Base-by-base conservation (phyloP, 2,888 invertebrate genomes). In the Cheilosia grossa region DNA sequence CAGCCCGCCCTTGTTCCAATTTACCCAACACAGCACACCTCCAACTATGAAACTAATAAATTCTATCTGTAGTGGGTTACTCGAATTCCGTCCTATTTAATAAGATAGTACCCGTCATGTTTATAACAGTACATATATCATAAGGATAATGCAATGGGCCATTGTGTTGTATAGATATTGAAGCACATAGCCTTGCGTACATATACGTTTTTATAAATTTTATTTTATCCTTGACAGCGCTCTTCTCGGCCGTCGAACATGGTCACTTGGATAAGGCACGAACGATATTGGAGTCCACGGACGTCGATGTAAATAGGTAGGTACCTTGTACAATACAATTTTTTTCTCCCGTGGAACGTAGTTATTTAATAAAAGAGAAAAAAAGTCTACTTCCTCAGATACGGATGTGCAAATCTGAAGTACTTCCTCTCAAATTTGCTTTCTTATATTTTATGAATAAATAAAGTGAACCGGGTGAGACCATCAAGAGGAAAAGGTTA, bases 161-260 rank as follows among this genome's bases (percentile, higher is more conserved):
- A 70, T 54, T 61, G 69, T 49, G 21, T 27, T 58, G 40, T 53
- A 21, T 27, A 40, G 19, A 54, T 63, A 67, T 78, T 63, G 51
- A 51, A 74, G 66, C 64, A 66, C 40, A 40, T 66, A 24, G 49
- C 40, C 19, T 21, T 63, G 69, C 56, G 59, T 78, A 40, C 63
- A 59, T 63, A 54, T 63, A 63, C 54, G 33, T 69, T 61, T 81
- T 63, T 66, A 44, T 54, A 61, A 70, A 80, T 54, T 70, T 56
- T n/a, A 59, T 79, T 90, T 91, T 89, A 88, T 89, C 87, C 89
- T 89, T 95, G 94, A 30, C 94, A 98, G 98, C 97, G 69, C 93
- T 98, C 59, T 98, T 99, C 91, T 96, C 97, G 44, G 98, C 98
- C 6, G 97, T 99, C 44, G 99, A 99, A 93, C 97, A 98, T 92